Base-by-base conservation (phyloP, 2,888 invertebrate species). In the Diachrysia chrysitis region DNA sequence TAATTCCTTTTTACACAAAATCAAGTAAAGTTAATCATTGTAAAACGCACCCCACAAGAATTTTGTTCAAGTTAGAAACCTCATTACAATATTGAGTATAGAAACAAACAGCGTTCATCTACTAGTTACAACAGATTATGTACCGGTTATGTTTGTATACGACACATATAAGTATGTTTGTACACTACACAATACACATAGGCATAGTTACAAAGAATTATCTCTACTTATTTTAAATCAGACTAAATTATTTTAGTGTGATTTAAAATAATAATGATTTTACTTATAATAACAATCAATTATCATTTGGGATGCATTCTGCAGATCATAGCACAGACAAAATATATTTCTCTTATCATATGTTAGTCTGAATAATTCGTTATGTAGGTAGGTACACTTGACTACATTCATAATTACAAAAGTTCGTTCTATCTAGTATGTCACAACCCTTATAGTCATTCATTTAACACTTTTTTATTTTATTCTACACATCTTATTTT, bases 1-100 rank as follows among this genome's bases (percentile, higher is more conserved):
- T 81, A 86, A 80, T 83, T 85, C 77, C 76, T 84, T 83, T 77
- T 82, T 83, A 82, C 85, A 86, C 84, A 85, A 80, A 84, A 79
- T 80, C 76, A 71, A 69, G 69, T 72, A 72, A 68, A 59, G 68
- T 65, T 68, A 67, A 60, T 78, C 61, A 70, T 53, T 78, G 63
- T 78, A 66, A 75, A 76, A 67, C 61, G 48, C 76, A 69, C 53
- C 51, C 51, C 63, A 63, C 53, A 71, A 55, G n/a, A 78, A 59
- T 61, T 71, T 73, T 78, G 79, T 67, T 74, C 67, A 67, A 74
- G 58, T 62, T 63, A 64, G 62, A 78, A 58, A 60, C 63, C 77
- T 57, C 53, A 60, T 42, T 65, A 23, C 32, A 57, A 54, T n/a
- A n/a, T 32, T 48, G 46, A 73, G 42, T 71, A 71, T 66, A 58